phyloP scores from a whole-genome alignment of 2,113 vertebrate genomes.

The Dicrurus megarhynchus region DNA sequence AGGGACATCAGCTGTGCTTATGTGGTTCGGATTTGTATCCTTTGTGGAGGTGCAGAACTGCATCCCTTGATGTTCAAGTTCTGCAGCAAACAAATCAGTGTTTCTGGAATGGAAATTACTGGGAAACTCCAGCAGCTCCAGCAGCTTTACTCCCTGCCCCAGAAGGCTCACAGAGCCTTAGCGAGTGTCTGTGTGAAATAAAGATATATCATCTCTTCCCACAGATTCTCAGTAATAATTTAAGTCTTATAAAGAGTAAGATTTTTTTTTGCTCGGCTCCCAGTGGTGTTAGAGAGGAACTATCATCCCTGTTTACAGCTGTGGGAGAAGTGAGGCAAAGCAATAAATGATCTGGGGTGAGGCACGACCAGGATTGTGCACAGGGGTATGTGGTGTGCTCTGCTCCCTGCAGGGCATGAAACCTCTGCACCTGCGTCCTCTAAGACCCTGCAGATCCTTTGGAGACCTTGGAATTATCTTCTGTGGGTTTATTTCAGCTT shows the following conservation, averaged over 20 bases:
- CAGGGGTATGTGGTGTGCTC: rapidly evolving
- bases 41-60: neutral
- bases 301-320: neutral
- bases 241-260: constrained; percentile 33
- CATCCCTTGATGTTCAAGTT: neutral
- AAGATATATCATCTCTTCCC: constrained; percentile 16
- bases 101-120: constrained; percentile 14
- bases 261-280: constrained; percentile 41
- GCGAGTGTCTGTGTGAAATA: neutral
- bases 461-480: neutral
- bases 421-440: neutral
- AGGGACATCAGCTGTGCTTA: neutral
- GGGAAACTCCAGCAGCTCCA: constrained; percentile 10
- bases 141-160: constrained; percentile 27
- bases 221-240: constrained; percentile 47
- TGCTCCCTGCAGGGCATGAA: neutral
- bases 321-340: neutral
- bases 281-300: neutral
- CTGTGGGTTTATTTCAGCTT: neutral
- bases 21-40: neutral
- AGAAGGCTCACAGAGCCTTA: neutral
- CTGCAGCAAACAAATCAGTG: neutral
- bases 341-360: neutral
- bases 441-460: neutral
- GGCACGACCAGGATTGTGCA: neutral